These are phyloP conservation scores for Aphidoletes aphidimyza DNA, from an alignment of 2,888 invertebrate species.

Conservation along the genomic window DNA sequence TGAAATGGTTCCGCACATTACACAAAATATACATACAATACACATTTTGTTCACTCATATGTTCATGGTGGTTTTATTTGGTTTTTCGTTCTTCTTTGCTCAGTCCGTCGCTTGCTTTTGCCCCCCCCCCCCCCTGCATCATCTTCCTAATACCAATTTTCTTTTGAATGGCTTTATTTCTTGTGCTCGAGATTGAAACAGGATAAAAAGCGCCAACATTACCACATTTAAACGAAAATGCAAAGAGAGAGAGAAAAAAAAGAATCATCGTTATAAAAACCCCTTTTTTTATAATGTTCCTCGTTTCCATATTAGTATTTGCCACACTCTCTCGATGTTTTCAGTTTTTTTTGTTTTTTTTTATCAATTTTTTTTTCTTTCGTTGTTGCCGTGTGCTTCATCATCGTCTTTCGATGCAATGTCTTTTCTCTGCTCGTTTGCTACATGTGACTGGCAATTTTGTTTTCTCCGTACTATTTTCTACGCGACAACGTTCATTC, in stretches of 20 bases:
- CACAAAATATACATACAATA: not conserved
- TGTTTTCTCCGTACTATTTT: not conserved
- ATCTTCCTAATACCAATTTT: constrained; percentile 21
- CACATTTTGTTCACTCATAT: constrained; percentile 29
- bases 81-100: not conserved
- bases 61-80: constrained; percentile 34
- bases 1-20: constrained; percentile 16
- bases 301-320: not conserved
- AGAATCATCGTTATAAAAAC: not conserved
- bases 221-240: constrained; percentile 34
- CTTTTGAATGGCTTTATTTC: constrained; percentile 48
- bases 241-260: not conserved
- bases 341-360: not conserved
- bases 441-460: not conserved
- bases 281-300: not conserved
- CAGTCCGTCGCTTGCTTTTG: not conserved
- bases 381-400: not conserved
- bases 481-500: not conserved
- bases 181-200: constrained; percentile 29
- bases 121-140: not conserved
- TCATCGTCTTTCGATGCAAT: constrained; percentile 6
- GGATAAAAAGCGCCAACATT: constrained; percentile 30
- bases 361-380: not conserved
- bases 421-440: not conserved
- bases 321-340: not conserved